Base-by-base conservation (phyloP, 2,888 invertebrate genomes). In the Microplitis manilae region DNA sequence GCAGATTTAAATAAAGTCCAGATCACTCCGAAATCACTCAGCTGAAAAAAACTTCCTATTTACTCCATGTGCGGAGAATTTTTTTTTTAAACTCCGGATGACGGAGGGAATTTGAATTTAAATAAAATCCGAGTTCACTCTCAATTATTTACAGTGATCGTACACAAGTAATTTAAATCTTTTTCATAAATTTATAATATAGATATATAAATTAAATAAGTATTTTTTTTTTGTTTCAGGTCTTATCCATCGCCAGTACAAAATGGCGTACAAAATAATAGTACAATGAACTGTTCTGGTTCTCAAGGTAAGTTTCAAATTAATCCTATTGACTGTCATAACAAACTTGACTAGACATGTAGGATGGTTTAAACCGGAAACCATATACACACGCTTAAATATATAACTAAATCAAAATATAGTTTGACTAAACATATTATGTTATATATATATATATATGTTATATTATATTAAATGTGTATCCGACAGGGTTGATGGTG, bases 211-310 rank as follows among this genome's bases (percentile, higher is more conserved):
- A 64, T 2, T 40, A 20, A 13, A 65, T 30, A 73, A 62, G 61
- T 77, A 75, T 59, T 41, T 75, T 62, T 73, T 71, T 65, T 79
- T 79, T 65, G 75, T 86, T 88, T 30, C 86, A 89, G 89, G 88
- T 89, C 89, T 78, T 90, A 89, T 81, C 88, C 89, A 76, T 89
- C 89, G 73, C 90, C 90, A 59, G 88, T 89, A 77, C 87, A 87
- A 78, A 89, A 89, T 76, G 89, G 87, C 77, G 88, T 86, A 60
- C 86, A 86, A 79, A 88, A 86, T 76, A 88, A 88, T 39, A 85
- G 86, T 77, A 84, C 88, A 77, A 88, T 90, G 86, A 88, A 84
- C 77, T 90, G 89, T 82, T 83, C 85, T 64, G 86, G 84, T 81
- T 85, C 87, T 75, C 89, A 87, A 85, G 89, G 89, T 85, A 80